phyloP scores from a whole-genome alignment of 2,888 invertebrate genomes.

The Cenopis cana region DNA sequence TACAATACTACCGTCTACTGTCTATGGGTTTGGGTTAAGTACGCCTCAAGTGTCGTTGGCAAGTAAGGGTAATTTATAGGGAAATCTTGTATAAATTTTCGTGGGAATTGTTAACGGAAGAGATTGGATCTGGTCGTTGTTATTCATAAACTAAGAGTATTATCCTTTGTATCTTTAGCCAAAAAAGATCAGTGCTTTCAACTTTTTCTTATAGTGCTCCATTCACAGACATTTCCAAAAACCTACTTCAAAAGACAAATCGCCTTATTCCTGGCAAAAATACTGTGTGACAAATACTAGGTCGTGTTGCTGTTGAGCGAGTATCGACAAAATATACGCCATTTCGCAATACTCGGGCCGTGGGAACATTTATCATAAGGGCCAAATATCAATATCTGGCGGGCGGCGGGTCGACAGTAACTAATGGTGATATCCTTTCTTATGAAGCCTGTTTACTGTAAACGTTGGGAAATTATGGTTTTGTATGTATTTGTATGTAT shows the following conservation, averaged over 20 bases:
- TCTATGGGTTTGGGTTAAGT: slow-evolving; percentile 32
- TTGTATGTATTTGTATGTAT: not conserved
- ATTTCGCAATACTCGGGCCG: slow-evolving; percentile 57
- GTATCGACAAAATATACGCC: slow-evolving; percentile 56
- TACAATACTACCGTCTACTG: not conserved
- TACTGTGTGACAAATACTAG: slow-evolving; percentile 39
- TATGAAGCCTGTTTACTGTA: slow-evolving; percentile 48
- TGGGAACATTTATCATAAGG: slow-evolving; percentile 69
- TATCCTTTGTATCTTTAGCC: no score
- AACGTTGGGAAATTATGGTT: slow-evolving; percentile 37
- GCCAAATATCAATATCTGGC: slow-evolving; percentile 76
- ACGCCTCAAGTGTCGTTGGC: slow-evolving; percentile 23
- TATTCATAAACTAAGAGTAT: no score
- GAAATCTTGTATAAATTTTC: not conserved
- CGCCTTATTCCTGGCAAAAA: slow-evolving; percentile 33
- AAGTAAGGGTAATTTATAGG: slow-evolving; percentile 13
- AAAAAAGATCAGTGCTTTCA: not conserved
- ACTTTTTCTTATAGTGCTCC: not conserved
- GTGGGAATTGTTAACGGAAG: not conserved
- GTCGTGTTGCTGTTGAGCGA: slow-evolving; percentile 47
- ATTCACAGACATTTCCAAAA: slow-evolving; percentile 8
- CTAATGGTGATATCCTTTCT: slow-evolving; percentile 62
- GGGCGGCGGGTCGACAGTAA: slow-evolving; percentile 66
- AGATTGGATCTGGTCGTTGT: not conserved
- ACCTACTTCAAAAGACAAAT: slow-evolving; percentile 37